phyloP scores from a whole-genome alignment of 2,888 invertebrate genomes.

The Crepidodera aurea region DNA sequence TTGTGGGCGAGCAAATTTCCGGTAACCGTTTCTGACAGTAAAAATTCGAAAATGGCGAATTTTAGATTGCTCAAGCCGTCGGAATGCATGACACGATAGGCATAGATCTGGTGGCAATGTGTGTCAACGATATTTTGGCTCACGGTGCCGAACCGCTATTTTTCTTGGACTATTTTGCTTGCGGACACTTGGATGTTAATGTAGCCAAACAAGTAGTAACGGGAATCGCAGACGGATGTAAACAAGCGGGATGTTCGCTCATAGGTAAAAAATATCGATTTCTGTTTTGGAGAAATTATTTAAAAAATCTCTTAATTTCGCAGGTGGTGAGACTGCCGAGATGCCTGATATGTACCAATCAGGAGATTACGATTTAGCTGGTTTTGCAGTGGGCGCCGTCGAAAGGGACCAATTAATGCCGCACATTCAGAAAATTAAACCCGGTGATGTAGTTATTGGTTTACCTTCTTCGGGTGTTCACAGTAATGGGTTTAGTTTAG shows the following conservation, averaged over 20 bases:
- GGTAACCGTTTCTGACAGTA: no score
- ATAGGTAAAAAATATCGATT: constrained; percentile 71
- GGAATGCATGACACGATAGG: constrained; percentile 86
- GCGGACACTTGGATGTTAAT: constrained; percentile 82
- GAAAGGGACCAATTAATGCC: constrained; percentile 79
- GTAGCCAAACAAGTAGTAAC: constrained; percentile 80
- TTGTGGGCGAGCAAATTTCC: no score
- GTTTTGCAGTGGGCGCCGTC: constrained; percentile 94
- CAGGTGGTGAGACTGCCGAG: constrained; percentile 96
- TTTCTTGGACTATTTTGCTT: constrained; percentile 97
- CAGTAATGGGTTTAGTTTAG: constrained; percentile 92
- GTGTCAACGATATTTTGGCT: constrained; percentile 95
- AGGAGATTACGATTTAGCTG: constrained; percentile 94
- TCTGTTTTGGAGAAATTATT: no score
- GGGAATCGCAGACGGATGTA: constrained; percentile 90
- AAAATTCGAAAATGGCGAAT: no score
- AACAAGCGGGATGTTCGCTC: constrained; percentile 84
- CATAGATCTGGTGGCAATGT: constrained; percentile 97
- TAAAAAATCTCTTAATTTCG: constrained; percentile 29
- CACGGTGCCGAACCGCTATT: constrained; percentile 96
- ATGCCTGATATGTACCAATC: constrained; percentile 93
- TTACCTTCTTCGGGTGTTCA: constrained; percentile 92
- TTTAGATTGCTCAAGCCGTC: constrained; percentile 83
- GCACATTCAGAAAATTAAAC: constrained; percentile 68
- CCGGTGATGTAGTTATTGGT: constrained; percentile 85